These are phyloP conservation scores for Nyctalus aviator DNA, from an alignment of 2,797 vertebrate species.

Conservation along the genomic window DNA sequence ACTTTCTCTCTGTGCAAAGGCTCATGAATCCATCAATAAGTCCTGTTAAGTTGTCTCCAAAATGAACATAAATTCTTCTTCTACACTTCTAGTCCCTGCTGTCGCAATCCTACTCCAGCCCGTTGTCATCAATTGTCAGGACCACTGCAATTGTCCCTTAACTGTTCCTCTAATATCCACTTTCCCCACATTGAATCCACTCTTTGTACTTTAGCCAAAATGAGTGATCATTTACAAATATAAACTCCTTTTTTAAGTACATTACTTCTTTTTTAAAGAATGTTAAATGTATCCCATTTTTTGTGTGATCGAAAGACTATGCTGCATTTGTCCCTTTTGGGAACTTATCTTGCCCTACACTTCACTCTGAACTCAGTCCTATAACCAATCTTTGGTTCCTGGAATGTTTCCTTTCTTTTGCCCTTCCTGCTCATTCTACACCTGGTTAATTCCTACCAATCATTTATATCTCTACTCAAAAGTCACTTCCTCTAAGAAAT, in stretches of 20 bases:
- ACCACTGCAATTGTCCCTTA: not conserved
- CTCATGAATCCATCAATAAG: not conserved
- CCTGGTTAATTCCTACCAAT: not conserved
- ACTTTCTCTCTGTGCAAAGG: not conserved
- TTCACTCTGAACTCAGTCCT: not conserved
- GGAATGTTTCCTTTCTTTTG: not conserved
- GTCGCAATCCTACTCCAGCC: not conserved
- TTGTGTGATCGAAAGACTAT: not conserved
- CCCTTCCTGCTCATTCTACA: not conserved
- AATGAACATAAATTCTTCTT: not conserved
- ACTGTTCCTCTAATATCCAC: not conserved
- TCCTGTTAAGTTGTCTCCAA: not conserved
- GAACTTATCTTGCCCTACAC: not conserved
- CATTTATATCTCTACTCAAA: not conserved
- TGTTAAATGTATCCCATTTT: not conserved
- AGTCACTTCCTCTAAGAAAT: constrained; percentile 43
- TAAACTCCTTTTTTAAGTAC: not conserved
- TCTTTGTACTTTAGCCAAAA: not conserved
- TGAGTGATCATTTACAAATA: not conserved
- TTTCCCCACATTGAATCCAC: not conserved
- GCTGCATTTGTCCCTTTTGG: not conserved
- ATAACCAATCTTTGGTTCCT: not conserved
- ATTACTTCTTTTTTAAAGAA: constrained; percentile 19
- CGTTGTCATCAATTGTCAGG: too few relatives aligned
- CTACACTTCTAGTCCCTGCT: not conserved